Evolutionary conservation across 2,113 vertebrate species (phyloP), one percentile per base, ranked within the genome.

Genomic region (Illadopsis cleaveri): DNA sequence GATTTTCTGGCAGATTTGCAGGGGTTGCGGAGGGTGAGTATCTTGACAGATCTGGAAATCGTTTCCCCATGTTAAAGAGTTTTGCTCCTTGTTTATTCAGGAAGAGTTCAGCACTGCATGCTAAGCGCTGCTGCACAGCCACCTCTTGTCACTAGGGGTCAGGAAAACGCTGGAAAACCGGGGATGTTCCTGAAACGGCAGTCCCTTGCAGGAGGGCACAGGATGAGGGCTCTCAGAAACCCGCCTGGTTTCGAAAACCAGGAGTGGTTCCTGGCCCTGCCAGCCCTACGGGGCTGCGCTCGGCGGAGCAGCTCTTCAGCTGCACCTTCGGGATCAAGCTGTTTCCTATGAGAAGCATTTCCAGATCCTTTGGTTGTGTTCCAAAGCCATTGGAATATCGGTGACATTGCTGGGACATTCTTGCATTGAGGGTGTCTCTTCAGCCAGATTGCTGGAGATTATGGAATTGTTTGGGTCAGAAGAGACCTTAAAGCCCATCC

Each of bases 101-200:
- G 48, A 9, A 38, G 66, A 11, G 31, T 6, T 66, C 14, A 28
- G 89, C 1, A 0, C 76, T 1, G 50, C 79, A 3, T 24, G 45
- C 42, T 10, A 13, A 90, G 82, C 3, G 1, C 37, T 48, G 87
- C 64, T 95, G 95, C 73, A 87, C 51, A 61, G 53, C 53, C 71
- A 1, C 1, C 1, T 89, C 56, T 73, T 69, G 91, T 94, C 97
- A 95, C 96, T 95, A 97, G 97, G 78, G 94, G 97, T 97, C 97
- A 97, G 94, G 90, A 47, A 91, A 92, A 92, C 4, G 75, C 95
- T 94, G 89, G 45, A 56, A 69, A 96, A 91, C 0, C 2, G 23
- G 44, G 65, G 33, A 38, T 47, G 24, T 47, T 44, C 40, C 15
- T 33, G 40, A 33, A 73, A 69, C 11, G 0, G 0, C 66, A 31